Percentiles rank a stretch among this genome's conserved stretches.
These are phyloP conservation scores for Haliclona indistincta DNA, from an alignment of 37 sponge, comb jelly and placozoan genomes.

Conservation along the genomic window DNA sequence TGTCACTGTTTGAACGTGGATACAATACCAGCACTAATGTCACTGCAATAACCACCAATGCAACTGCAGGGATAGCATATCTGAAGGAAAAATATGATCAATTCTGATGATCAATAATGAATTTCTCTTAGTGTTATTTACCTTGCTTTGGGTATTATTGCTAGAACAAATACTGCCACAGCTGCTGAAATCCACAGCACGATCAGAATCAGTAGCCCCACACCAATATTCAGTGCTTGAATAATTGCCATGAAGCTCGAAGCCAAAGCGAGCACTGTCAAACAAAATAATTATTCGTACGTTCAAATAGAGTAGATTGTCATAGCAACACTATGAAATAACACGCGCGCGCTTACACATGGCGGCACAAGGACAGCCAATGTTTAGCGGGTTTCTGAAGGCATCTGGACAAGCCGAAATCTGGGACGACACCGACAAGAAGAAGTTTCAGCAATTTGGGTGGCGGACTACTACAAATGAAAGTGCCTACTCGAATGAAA, in stretches of 20 bases:
- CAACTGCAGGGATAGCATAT: constrained; percentile 60
- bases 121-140: background rate
- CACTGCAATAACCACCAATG: constrained; percentile 20
- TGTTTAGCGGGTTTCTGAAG: constrained; percentile 57
- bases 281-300: background rate
- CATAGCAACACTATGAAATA: background rate
- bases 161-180: constrained; percentile 30
- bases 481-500: constrained; percentile 54
- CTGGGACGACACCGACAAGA: constrained; percentile 51
- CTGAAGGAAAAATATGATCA: constrained; percentile 6
- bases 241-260: constrained; percentile 37
- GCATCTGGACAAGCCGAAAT: constrained; percentile 59
- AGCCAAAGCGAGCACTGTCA: background rate
- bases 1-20: constrained; percentile 39
- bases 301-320: background rate
- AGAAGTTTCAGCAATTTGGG: constrained; percentile 67
- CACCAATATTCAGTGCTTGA: constrained; percentile 52
- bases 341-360: background rate
- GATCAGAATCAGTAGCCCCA: constrained; percentile 56
- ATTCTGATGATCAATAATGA: background rate
- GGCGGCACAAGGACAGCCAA: constrained; percentile 11
- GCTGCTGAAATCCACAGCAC: constrained; percentile 46
- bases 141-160: constrained; percentile 66
- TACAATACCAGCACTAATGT: constrained; percentile 51
- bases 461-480: constrained; percentile 58